These are phyloP conservation scores for Fukomys damarensis DNA, from an alignment of 2,113 vertebrate species.

Conservation along the genomic window DNA sequence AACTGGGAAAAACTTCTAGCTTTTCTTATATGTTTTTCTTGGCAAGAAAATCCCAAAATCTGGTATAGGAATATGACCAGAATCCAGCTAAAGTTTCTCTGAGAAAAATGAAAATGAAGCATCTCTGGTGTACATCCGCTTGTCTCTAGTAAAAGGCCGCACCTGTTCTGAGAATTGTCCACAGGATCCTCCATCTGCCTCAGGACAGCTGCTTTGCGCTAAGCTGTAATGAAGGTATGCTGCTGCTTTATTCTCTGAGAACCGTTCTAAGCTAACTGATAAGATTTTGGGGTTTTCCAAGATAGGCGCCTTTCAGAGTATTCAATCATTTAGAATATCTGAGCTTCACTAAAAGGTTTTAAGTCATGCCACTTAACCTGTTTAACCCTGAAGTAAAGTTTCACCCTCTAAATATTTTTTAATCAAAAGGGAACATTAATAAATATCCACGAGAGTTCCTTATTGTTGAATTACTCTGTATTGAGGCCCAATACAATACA, in stretches of 20 bases:
- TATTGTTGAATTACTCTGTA: neutral
- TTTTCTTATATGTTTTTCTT: constrained; percentile 38
- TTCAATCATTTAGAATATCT: constrained; percentile 27
- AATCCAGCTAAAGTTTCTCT: constrained; percentile 11
- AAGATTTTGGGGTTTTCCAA: neutral
- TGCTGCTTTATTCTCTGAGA: neutral
- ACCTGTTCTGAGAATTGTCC: neutral
- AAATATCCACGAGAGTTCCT: neutral
- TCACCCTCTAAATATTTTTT: neutral
- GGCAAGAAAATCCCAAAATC: neutral
- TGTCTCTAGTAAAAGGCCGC: neutral
- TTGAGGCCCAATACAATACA: neutral
- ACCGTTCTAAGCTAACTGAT: neutral
- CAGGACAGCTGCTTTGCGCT: neutral
- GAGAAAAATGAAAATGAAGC: neutral
- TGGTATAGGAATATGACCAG: neutral
- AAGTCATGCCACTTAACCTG: neutral
- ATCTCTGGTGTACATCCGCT: neutral
- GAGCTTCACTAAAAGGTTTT: neutral
- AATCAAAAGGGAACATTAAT: neutral
- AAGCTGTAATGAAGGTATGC: neutral
- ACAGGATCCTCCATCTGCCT: neutral
- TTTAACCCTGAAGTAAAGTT: constrained; percentile 10
- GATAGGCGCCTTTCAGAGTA: constrained; percentile 11
- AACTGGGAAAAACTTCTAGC: neutral